Base-by-base conservation (phyloP, 2,888 invertebrate genomes). In the Patella pellucida region DNA sequence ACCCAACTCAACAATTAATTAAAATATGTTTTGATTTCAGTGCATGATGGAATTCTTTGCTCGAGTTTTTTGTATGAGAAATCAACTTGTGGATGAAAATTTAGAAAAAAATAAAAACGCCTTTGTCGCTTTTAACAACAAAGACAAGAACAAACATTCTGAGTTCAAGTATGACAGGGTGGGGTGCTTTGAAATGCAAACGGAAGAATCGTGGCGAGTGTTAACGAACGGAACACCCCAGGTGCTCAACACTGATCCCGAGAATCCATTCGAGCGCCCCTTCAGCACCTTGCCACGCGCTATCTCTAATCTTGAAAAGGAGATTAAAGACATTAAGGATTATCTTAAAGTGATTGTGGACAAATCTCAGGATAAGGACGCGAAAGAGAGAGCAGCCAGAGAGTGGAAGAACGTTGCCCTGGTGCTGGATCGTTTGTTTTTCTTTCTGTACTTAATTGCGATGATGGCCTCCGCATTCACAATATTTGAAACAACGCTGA, bases 401-500 rank as follows among this genome's bases (percentile, higher is more conserved):
- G 90, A 90, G 76, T 90, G 90, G 90, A 84, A 88, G 75, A 80
- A 89, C 12, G 87, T 90, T 67, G 89, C 90, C 2, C 83, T 90
- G 19, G 89, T 89, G 19, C 73, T 90, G 7, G 90, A 90, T 79
- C 78, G 90, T 73, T 77, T 90, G n/a, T 89, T 90, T 77, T 90
- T 90, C 84, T 88, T 86, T 76, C 73, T 87, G n/a, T 90, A 89
- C 77, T 81, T 90, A 15, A n/a, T 85, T 31, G 85, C 87, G 52
- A 88, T 89, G 69, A 52, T 89, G 70, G 84, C 88, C 16, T 89
- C 89, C 3, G 84, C 89, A 54, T 85, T 85, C 71, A 86, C 89
- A n/a, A 84, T 89, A 68, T 90, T 90, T 80, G 81, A 86, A 68
- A 79, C 82, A n/a, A 76, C 79, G 3, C 50, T 82, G 15, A 56